Base-by-base conservation (phyloP, 2,113 vertebrate genomes). In the Nematolebias whitei region DNA sequence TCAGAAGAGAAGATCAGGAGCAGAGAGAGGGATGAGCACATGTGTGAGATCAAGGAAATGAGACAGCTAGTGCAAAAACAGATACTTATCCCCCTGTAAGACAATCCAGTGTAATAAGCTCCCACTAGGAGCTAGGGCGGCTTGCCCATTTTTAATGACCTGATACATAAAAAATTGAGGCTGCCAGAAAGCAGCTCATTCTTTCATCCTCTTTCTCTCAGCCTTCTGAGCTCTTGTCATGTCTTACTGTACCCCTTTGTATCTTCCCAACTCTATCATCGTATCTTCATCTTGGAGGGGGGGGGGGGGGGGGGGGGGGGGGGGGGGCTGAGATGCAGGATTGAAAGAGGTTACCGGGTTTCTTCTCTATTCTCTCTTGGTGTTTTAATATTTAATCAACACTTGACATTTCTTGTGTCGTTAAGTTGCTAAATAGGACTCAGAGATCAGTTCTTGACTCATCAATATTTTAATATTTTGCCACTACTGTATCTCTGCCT, bases 131-230 rank as follows among this genome's bases (percentile, higher is more conserved):
- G 52, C 19, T 4, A 2, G 20, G 32, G 26, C 47, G 53, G 47
- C 67, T 77, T 20, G 57, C 67, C 59, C 65, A 61, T 70, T 76
- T 85, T 83, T 88, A 86, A 86, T 80, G 75, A 83, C 68, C 74
- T 18, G 53, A 67, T 41, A 63, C 83, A 80, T 86, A 72, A 85
- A 47, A 87, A 74, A 69, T 14, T 49, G 71, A 77, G 58, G 74
- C 65, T 76, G 66, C 64, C 68, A 74, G 56, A 53, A 54, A 41
- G 22, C 63, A 62, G 54, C 39, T 13, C 35, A 43, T 10, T 48
- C 47, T 45, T 62, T 66, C 47, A 63, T 68, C 44, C 24, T 54
- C 35, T 62, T 55, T 61, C 54, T 14, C 19, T 51, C 58, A 2
- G 16, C 54, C 57, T 43, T 45, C 49, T 63, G 35, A n/a, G 15